A percentile compares a stretch with the other conserved stretches of the same genome.
phyloP scores from a whole-genome alignment of 2,797 vertebrate genomes.

The Morus bassanus region DNA sequence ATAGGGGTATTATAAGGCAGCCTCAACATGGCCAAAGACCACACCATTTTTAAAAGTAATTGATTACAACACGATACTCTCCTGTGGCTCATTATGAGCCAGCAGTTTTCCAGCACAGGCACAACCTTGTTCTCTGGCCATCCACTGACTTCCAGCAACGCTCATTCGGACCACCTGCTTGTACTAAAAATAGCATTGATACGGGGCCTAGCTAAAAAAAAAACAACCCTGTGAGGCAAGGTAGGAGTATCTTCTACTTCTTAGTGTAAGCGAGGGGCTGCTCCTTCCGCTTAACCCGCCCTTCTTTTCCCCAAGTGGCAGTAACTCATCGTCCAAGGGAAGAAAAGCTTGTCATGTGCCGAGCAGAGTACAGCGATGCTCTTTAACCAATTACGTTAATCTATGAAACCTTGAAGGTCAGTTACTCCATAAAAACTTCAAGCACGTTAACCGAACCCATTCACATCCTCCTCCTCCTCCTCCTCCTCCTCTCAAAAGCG shows the following conservation, averaged over 20 bases:
- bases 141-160: neutral
- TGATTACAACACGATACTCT: neutral
- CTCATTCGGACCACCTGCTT: neutral
- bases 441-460: neutral
- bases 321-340: neutral
- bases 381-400: neutral
- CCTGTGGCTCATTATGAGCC: neutral
- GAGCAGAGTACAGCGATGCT: neutral
- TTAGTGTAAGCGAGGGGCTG: neutral
- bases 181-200: neutral
- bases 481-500: too few relatives aligned
- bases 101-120: neutral
- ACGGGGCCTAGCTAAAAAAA: neutral
- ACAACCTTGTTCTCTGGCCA: neutral
- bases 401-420: neutral
- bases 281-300: fast-evolving
- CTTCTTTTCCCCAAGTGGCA: neutral
- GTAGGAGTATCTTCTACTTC: neutral
- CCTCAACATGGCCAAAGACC: neutral
- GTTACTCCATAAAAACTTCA: neutral
- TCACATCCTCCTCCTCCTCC: neutral
- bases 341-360: neutral
- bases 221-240: neutral
- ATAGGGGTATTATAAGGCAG: neutral
- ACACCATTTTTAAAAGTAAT: fast-evolving